phyloP scores from a whole-genome alignment of 2,797 vertebrate species.

The Coreius guichenoti region DNA sequence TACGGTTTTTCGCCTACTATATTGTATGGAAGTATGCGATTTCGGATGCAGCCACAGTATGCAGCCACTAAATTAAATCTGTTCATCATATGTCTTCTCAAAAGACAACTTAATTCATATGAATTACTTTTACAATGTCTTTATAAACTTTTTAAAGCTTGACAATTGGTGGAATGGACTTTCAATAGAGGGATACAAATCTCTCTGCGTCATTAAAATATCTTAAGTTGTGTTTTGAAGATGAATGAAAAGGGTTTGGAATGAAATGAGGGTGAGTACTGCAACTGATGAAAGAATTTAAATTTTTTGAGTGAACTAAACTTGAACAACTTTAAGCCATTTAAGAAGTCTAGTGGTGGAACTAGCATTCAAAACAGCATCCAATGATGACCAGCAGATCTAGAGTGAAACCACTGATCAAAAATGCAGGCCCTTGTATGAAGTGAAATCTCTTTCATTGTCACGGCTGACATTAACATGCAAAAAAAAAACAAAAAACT shows the following conservation, averaged over 20 bases:
- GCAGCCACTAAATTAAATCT: not conserved
- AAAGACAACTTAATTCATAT: not conserved
- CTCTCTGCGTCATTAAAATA: too few relatives aligned
- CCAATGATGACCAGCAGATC: not conserved
- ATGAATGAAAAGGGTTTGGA: not conserved
- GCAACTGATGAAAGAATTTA: not conserved
- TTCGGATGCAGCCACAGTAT: too few relatives aligned
- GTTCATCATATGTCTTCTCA: not conserved
- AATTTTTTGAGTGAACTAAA: not conserved
- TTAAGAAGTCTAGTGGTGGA: not conserved
- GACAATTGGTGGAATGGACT: not conserved
- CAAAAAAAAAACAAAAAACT: too few relatives aligned
- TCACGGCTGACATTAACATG: not conserved
- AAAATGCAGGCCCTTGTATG: not conserved
- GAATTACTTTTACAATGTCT: not conserved
- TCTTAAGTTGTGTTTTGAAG: too few relatives aligned
- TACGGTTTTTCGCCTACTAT: too few relatives aligned
- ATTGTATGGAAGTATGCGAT: too few relatives aligned
- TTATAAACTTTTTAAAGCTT: not conserved
- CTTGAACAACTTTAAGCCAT: not conserved
- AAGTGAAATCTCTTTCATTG: not conserved
- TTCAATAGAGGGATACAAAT: not conserved
- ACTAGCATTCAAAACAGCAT: not conserved
- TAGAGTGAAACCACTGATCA: conserved; percentile 25
- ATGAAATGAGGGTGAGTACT: not conserved